A percentile compares a stretch with the other conserved stretches of the same genome.
These are phyloP conservation scores for Dallia pectoralis DNA, from an alignment of 2,797 vertebrate genomes.

Conservation along the genomic window DNA sequence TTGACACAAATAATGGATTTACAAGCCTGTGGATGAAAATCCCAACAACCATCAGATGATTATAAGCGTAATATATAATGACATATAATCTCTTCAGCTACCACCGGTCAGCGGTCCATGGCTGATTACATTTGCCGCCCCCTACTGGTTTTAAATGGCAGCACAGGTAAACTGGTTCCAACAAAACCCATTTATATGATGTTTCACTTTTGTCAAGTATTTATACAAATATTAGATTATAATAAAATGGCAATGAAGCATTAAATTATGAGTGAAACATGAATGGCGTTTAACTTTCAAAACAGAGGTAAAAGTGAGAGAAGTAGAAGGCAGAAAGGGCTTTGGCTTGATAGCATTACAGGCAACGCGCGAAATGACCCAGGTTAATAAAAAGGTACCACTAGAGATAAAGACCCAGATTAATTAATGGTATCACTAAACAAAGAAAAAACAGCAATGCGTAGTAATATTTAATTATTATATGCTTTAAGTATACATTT, in stretches of 20 bases:
- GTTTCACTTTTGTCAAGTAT: conserved; percentile 3
- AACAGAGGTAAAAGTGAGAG: too few relatives aligned
- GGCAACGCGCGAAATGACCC: too few relatives aligned
- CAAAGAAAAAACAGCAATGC: too few relatives aligned
- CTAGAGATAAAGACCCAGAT: too few relatives aligned
- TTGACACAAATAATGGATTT: conserved; percentile 37
- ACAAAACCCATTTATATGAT: conserved; percentile 6
- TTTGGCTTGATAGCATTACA: too few relatives aligned
- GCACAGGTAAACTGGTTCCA: conserved; percentile 3
- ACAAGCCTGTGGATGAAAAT: conserved; percentile 1
- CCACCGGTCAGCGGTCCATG: not conserved
- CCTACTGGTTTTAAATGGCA: conserved; percentile 58
- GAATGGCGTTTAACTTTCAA: too few relatives aligned
- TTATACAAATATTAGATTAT: conserved; percentile 16
- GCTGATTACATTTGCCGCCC: conserved; percentile 44
- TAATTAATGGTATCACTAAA: too few relatives aligned
- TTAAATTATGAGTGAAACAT: not conserved
- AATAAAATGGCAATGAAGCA: conserved; percentile 24
- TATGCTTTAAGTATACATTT: not conserved
- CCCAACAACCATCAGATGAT: not conserved
- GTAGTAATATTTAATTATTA: not conserved
- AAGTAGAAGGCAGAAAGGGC: too few relatives aligned
- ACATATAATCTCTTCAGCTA: conserved; percentile 14
- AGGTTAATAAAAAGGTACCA: too few relatives aligned
- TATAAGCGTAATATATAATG: conserved; percentile 3